Percentiles rank a stretch among this genome's conserved stretches.
Evolutionary conservation across 2,797 vertebrate genomes (phyloP).

Genomic region (Synanceia verrucosa): DNA sequence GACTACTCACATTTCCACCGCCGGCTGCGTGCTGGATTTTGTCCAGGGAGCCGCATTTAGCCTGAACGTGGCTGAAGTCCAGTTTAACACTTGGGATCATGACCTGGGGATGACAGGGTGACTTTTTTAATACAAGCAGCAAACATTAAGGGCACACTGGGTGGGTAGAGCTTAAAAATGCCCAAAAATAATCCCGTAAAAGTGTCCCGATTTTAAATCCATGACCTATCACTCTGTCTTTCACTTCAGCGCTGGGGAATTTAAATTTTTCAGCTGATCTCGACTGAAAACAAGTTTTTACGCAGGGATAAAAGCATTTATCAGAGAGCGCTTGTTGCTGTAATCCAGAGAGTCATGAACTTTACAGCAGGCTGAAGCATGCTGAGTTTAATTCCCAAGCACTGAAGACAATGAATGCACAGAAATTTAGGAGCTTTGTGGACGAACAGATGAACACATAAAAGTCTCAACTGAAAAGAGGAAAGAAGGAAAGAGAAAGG

Average conservation of each 20-base stretch:
- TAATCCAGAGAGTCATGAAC: not conserved
- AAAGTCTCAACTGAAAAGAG: constrained; percentile 5
- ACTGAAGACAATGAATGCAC: not conserved
- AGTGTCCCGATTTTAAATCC: constrained; percentile 43
- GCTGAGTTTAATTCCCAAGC: constrained; percentile 9
- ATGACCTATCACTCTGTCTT: constrained; percentile 10
- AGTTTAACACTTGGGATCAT: constrained; percentile 86
- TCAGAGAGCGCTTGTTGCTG: not conserved
- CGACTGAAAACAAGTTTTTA: not conserved
- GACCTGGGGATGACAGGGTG: constrained; percentile 70
- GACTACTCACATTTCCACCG: constrained; percentile 92
- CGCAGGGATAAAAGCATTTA: constrained; percentile 12
- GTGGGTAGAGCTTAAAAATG: not conserved
- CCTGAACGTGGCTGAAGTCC: constrained; percentile 91
- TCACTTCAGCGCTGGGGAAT: not conserved
- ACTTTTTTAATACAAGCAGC: constrained; percentile 10
- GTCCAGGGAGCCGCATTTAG: constrained; percentile 94
- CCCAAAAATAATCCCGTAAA: constrained; percentile 36
- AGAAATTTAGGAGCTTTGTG: not conserved
- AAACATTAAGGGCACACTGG: constrained; percentile 7
- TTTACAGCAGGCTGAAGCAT: not conserved
- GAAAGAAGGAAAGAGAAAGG: constrained; percentile 20
- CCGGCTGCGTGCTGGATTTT: constrained; percentile 90
- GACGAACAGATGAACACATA: constrained; percentile 27
- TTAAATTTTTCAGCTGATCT: not conserved